phyloP scores from a whole-genome alignment of 2,888 invertebrate species.

The Phrixothrix hirtus region DNA sequence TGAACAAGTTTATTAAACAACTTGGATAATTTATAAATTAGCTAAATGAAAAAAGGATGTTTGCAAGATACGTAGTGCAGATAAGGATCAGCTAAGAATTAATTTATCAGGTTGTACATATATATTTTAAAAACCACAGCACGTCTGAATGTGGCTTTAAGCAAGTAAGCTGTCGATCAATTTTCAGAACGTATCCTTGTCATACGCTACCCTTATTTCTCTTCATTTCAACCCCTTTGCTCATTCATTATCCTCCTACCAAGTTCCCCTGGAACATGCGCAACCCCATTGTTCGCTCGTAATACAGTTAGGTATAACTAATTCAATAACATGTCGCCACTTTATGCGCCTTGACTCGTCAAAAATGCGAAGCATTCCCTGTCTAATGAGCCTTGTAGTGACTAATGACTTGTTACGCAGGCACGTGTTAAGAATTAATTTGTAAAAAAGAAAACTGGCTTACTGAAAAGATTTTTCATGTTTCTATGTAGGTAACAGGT shows the following conservation, averaged over 20 bases:
- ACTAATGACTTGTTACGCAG: constrained; percentile 32
- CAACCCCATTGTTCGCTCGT: constrained; percentile 34
- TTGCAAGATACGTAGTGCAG: neutral
- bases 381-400: constrained; percentile 34
- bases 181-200: constrained; percentile 32
- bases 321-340: constrained; percentile 38
- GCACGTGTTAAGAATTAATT: constrained; percentile 34
- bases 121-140: constrained; percentile 25
- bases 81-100: neutral
- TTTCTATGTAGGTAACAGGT: constrained; percentile 6
- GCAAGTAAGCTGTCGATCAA: constrained; percentile 32
- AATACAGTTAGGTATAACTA: constrained; percentile 37
- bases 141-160: constrained; percentile 27
- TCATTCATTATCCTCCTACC: constrained; percentile 30
- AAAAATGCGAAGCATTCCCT: constrained; percentile 31
- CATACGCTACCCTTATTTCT: constrained; percentile 29
- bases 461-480: constrained; percentile 22
- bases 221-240: constrained; percentile 29
- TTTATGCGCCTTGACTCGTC: constrained; percentile 35
- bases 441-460: constrained; percentile 16
- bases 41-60: too few species aligned
- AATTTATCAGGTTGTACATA: constrained; percentile 8
- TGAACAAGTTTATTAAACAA: too few species aligned
- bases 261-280: constrained; percentile 30
- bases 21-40: too few species aligned